Conservation (phyloP, 2,888 invertebrate species). For the Diarsia dahlii region DNA sequence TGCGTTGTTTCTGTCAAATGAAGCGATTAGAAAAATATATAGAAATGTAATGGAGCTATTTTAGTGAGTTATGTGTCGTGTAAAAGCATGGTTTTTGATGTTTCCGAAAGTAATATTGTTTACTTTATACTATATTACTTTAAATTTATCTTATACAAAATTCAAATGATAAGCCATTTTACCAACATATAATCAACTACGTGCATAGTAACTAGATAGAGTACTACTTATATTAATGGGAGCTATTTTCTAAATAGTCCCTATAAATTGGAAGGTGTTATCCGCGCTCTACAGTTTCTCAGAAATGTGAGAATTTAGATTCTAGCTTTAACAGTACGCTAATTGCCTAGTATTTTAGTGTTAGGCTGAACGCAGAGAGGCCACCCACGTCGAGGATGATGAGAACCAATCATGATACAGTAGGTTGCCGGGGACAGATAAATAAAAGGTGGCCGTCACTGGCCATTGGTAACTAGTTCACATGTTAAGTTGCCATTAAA, state of each 20-base stretch:
- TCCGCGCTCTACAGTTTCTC: background rate
- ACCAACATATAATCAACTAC: no score
- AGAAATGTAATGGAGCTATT: slow-evolving; percentile 38
- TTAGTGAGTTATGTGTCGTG: slow-evolving; percentile 13
- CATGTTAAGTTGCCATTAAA: background rate
- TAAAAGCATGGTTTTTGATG: slow-evolving; percentile 1
- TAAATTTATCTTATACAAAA: no score
- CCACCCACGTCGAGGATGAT: background rate
- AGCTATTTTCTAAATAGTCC: slow-evolving; percentile 31
- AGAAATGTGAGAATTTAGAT: slow-evolving; percentile 22
- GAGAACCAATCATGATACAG: background rate
- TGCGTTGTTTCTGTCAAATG: slow-evolving; percentile 51
- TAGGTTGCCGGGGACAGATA: no score
- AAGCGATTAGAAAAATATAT: slow-evolving; percentile 40
- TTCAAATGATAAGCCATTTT: no score
- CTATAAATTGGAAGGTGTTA: slow-evolving; percentile 39
- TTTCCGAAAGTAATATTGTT: background rate
- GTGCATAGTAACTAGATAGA: no score
- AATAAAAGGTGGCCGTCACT: background rate
- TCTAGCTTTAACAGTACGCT: slow-evolving; percentile 8
- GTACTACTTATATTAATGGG: background rate
- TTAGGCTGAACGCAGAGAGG: background rate
- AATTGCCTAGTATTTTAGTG: slow-evolving; percentile 20
- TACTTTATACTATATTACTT: no score
- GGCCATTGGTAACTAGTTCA: background rate